Evolutionary conservation across 2,888 invertebrate species (phyloP).

Genomic region (Ennomos erosarius): DNA sequence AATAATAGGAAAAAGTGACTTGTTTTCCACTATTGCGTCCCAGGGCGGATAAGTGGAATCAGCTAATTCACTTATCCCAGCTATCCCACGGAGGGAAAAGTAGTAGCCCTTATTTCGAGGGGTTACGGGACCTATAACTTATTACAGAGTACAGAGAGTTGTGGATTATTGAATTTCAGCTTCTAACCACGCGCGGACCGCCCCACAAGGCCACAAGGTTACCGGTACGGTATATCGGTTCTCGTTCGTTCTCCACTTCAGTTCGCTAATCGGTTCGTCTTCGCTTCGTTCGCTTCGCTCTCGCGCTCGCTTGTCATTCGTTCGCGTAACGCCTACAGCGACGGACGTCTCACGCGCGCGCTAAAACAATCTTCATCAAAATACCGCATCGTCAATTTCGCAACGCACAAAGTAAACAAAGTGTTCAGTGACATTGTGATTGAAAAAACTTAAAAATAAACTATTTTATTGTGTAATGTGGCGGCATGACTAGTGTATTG

Average conservation of each 20-base stretch:
- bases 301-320: slow-evolving; percentile 35
- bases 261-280: slow-evolving; percentile 1
- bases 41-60: no score
- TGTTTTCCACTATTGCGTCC: no score
- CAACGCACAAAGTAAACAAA: slow-evolving; percentile 37
- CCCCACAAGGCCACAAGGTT: background rate
- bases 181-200: background rate
- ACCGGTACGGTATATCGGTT: background rate
- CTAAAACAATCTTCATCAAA: slow-evolving; percentile 7
- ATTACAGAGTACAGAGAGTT: no score
- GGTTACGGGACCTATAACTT: no score
- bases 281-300: slow-evolving; percentile 9
- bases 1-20: no score
- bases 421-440: slow-evolving; percentile 46
- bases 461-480: slow-evolving; percentile 67
- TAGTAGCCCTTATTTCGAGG: no score
- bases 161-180: background rate
- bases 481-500: slow-evolving; percentile 81
- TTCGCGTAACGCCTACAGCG: slow-evolving; percentile 27
- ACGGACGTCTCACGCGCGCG: slow-evolving; percentile 31
- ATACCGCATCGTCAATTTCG: slow-evolving; percentile 20
- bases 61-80: no score
- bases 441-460: slow-evolving; percentile 23
- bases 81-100: no score
- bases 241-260: no score